phyloP scores from a whole-genome alignment of 2,113 vertebrate species.

The Calidris pygmaea region DNA sequence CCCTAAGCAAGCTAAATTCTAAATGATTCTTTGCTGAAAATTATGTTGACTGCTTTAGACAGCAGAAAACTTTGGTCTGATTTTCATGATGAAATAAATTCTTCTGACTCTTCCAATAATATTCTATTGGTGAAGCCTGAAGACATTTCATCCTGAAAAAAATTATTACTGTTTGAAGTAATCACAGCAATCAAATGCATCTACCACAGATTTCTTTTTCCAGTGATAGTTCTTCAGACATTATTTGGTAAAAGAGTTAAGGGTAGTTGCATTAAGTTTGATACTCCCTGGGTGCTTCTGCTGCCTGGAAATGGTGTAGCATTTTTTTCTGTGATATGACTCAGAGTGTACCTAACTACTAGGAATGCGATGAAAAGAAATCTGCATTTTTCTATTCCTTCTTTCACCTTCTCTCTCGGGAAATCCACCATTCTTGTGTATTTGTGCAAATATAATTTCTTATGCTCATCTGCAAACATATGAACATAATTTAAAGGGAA shows the following conservation, averaged over 20 bases:
- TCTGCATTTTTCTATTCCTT: not conserved
- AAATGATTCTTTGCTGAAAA: not conserved
- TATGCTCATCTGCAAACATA: not conserved
- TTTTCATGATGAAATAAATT: not conserved
- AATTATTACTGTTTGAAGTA: not conserved
- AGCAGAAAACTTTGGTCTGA: not conserved
- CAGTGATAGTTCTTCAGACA: not conserved
- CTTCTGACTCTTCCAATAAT: not conserved
- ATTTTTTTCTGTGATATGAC: not conserved
- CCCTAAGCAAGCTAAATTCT: not conserved
- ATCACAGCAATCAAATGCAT: not conserved
- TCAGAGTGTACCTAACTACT: not conserved
- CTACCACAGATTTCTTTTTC: not conserved
- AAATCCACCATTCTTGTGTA: not conserved
- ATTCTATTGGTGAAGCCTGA: not conserved
- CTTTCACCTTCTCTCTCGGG: not conserved
- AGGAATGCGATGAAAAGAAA: not conserved
- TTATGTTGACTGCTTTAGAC: not conserved
- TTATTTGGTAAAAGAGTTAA: not conserved
- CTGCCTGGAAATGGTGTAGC: not conserved
- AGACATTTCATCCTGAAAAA: not conserved
- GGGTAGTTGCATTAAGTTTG: not conserved
- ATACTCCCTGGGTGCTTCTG: not conserved
- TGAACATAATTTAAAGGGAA: not conserved
- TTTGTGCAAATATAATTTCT: not conserved